Conservation (phyloP, 2,888 invertebrate species). For the Lithophane socia region DNA sequence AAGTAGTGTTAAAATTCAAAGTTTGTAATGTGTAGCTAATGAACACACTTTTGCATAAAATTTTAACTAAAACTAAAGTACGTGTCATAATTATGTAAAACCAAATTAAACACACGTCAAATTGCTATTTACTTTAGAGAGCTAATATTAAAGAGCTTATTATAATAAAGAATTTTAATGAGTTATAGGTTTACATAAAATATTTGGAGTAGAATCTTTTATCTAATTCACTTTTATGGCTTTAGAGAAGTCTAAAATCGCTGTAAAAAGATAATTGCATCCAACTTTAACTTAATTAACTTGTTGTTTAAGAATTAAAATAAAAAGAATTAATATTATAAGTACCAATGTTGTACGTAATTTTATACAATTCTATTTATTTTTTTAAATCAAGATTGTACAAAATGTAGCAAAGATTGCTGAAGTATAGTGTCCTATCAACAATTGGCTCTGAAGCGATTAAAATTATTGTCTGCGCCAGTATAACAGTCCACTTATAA, state of each 20-base stretch:
- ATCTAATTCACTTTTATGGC: background rate
- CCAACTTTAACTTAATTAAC: background rate
- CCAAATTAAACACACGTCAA: background rate
- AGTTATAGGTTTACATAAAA: background rate
- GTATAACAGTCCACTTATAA: conserved; percentile 31
- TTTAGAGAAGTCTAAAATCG: background rate
- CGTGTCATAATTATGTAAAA: conserved; percentile 29
- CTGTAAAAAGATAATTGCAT: background rate
- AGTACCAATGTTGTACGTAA: too few relatives aligned
- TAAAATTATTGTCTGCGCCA: conserved; percentile 6
- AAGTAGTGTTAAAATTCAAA: background rate
- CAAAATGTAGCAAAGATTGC: background rate
- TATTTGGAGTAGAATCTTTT: conserved; percentile 3
- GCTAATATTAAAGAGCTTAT: conserved; percentile 10
- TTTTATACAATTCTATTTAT: too few relatives aligned
- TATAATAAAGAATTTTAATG: background rate
- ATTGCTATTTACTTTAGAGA: background rate
- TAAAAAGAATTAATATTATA: too few relatives aligned
- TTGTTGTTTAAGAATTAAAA: too few relatives aligned
- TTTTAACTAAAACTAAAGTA: background rate
- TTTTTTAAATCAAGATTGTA: background rate
- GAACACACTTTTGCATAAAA: conserved; percentile 7
- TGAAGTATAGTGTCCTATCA: background rate
- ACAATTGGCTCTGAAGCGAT: conserved; percentile 3
- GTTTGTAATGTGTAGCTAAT: conserved; percentile 10